Base-by-base conservation (phyloP, 2,113 vertebrate species). In the Pagrus major region DNA sequence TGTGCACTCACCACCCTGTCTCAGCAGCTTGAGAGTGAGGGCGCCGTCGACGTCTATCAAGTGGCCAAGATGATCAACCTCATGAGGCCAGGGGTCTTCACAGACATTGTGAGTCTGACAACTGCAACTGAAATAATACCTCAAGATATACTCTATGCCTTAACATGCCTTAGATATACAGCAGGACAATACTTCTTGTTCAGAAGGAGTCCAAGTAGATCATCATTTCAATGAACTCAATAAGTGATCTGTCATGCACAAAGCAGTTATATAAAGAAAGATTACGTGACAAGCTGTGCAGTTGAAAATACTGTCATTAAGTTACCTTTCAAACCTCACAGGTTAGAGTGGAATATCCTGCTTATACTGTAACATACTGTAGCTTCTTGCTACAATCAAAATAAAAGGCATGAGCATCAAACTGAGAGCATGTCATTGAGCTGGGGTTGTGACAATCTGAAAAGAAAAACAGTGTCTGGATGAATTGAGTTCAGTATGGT, bases 41-140 rank as follows among this genome's bases (percentile, higher is more conserved):
- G 95, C 20, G 94, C 95, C 27, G 96, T 99, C 15, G 96, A 98
- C 78, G 95, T 98, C 81, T 98, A 98, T 91, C 97, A 99, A 92
- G 97, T 98, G 93, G 96, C 97, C 90, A 98, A 99, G 93, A 99
- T 99, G 97, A 98, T 98, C 90, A 98, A 99, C 92, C 96, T 99
- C 14, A 99, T 99, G 97, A 95, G 97, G 86, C 97, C 97, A 72
- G 97, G 97, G 70, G 97, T 99, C 91, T 98, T 99, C 89, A 98
- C 98, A 94, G 96, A 99, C 84, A 96, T 97, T 76, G 98, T 98
- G 95, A 97, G 97, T 96, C 71, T 35, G 20, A 41, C 15, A 21
- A 0, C 1, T 18, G 2, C 5, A 33, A 16, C 33, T 42, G 7
- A 6, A 6, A 25, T n/a, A 6, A 54, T 2, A 14, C 27, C 16